Evolutionary conservation across 2,888 invertebrate genomes (phyloP), one percentile per base, ranked within the genome.

Genomic region (Amblyjoppa fuscipennis): DNA sequence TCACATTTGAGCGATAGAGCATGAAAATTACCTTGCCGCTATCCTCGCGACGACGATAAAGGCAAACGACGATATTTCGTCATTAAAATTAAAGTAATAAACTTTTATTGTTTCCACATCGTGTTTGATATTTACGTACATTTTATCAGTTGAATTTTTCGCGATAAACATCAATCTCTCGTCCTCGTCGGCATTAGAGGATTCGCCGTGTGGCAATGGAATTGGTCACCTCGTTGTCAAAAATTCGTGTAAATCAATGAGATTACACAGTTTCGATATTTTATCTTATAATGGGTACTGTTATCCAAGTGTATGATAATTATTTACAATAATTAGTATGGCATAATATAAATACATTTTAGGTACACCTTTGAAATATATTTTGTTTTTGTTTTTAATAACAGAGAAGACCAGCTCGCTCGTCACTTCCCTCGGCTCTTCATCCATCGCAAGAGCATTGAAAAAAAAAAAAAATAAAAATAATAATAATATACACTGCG

Each of bases 321-420:
- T 92, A 92, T 92, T 90, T 92, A 92, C 92, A 92, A 87, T 90
- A 89, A 92, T 91, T 89, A 91, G 88, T 91, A 89, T 90, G 89
- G 90, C 89, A 89, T 49, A 49, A 49, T 92, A 91, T 92, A 92
- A 92, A 92, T 92, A 92, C 91, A 92, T 89, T 92, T 85, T 91
- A 91, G 89, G 85, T 90, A 91, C 90, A 91, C 84, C 89, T 90
- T 91, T 91, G 89, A 87, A 83, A 83, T 84, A 76, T 20, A 20
- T 20, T 20, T 20, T 20, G 20, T 20, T 20, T 20, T 20, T 20
- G 20, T 71, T 79, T 76, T 80, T 80, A 85, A 68, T 83, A 84
- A 83, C 69, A 85, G 81, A 83, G 78, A 87, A 83, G 83, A 80
- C 77, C 83, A 85, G 83, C 85, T 82, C 82, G 83, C 76, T 85